A percentile compares a stretch with the other conserved stretches of the same genome.
These are phyloP conservation scores for Misgurnus anguillicaudatus DNA, from an alignment of 2,113 vertebrate species.

Conservation along the genomic window DNA sequence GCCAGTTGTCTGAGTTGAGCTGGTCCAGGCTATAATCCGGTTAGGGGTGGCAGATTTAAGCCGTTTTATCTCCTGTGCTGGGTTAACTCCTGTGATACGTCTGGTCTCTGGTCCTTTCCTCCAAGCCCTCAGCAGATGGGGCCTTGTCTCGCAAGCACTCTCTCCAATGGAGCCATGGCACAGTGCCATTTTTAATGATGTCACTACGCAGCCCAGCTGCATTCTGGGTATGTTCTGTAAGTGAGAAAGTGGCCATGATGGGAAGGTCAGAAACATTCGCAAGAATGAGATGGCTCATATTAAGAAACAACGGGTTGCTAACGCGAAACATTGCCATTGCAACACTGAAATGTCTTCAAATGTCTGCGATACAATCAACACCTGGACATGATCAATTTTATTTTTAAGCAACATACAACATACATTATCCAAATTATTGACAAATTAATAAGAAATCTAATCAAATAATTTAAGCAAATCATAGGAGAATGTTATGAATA, in stretches of 20 bases:
- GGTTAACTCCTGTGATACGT: conserved; percentile 41
- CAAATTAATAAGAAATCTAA: too few species aligned
- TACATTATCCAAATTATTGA: too few species aligned
- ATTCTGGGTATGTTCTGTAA: conserved; percentile 9
- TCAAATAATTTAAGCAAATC: too few species aligned
- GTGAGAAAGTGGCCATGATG: conserved; percentile 23
- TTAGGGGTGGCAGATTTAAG: conserved; percentile 25
- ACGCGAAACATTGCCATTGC: too few species aligned
- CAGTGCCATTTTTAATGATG: conserved; percentile 35
- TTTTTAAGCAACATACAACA: too few species aligned
- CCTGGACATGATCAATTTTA: too few species aligned
- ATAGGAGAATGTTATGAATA: too few species aligned
- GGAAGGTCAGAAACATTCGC: neutral
- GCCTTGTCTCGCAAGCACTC: conserved; percentile 43
- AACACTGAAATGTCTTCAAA: too few species aligned
- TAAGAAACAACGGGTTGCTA: too few species aligned
- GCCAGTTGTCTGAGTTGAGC: conserved; percentile 32
- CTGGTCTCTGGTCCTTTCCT: conserved; percentile 31
- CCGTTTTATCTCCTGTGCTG: conserved; percentile 37
- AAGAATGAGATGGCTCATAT: neutral
- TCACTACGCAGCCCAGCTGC: conserved; percentile 18
- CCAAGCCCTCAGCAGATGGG: conserved; percentile 42
- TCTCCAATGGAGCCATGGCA: conserved; percentile 36
- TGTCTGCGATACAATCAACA: too few species aligned
- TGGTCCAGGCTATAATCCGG: conserved; percentile 42